Evolutionary conservation across 2,797 vertebrate species (phyloP).

Genomic region (Premnoplex brunnescens): DNA sequence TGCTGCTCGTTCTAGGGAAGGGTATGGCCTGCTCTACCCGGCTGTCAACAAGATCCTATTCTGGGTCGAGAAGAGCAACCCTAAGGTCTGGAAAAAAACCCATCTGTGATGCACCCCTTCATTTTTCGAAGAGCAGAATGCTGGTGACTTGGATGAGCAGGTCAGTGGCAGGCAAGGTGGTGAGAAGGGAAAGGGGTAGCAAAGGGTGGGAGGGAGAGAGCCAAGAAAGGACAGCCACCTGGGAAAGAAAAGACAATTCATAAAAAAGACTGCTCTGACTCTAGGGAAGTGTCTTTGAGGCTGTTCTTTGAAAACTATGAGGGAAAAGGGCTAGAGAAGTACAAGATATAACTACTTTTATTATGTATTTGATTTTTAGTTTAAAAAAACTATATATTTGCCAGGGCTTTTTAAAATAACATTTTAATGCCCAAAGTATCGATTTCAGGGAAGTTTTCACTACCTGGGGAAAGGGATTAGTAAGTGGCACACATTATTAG

Average conservation of each 20-base stretch:
- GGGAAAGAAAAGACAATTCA: background rate
- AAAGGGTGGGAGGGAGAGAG: background rate
- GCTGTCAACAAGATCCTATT: background rate
- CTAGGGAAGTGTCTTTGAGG: background rate
- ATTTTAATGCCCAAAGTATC: background rate
- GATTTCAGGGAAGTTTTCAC: background rate
- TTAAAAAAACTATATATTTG: background rate
- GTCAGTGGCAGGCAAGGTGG: background rate
- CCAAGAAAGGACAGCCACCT: background rate
- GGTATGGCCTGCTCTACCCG: background rate
- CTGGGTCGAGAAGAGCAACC: background rate
- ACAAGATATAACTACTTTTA: background rate
- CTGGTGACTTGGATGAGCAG: rapidly evolving
- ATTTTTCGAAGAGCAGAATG: background rate
- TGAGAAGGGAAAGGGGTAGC: background rate
- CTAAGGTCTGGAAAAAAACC: background rate
- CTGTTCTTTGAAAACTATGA: background rate
- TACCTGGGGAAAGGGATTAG: background rate
- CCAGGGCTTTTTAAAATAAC: background rate
- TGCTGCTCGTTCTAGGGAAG: background rate
- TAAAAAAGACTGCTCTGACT: background rate
- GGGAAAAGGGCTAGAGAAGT: background rate
- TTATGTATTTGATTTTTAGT: background rate
- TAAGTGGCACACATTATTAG: background rate
- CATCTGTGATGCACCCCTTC: background rate